Evolutionary conservation across 2,113 vertebrate species (phyloP).

Genomic region (Lepisosteus oculatus): DNA sequence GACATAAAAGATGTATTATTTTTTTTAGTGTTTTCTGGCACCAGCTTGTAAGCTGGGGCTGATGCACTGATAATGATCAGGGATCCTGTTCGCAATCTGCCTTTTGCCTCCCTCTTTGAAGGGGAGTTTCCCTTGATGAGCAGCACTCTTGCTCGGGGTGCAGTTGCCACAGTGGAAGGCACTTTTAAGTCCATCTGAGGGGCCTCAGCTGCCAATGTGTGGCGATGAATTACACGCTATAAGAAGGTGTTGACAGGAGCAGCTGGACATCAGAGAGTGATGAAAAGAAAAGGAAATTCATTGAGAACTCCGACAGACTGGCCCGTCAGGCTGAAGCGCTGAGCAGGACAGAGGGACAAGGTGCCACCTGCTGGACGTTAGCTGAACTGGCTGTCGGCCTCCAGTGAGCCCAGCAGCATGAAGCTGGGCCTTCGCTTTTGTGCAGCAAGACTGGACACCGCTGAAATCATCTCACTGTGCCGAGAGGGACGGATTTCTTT

Average conservation of each 20-base stretch:
- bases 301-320: slow-evolving; percentile 76
- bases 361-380: slow-evolving; percentile 54
- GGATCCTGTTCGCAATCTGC: slow-evolving; percentile 69
- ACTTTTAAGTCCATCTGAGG: slow-evolving; percentile 84
- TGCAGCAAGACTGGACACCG: too few relatives aligned
- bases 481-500: too few relatives aligned
- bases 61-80: slow-evolving; percentile 68
- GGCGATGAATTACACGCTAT: slow-evolving; percentile 89
- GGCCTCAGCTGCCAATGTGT: slow-evolving; percentile 89
- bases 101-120: slow-evolving; percentile 59
- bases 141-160: slow-evolving; percentile 62
- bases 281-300: slow-evolving; percentile 90
- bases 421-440: too few relatives aligned
- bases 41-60: slow-evolving; percentile 65
- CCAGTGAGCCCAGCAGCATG: too few relatives aligned
- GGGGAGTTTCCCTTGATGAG: slow-evolving; percentile 74
- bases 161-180: slow-evolving; percentile 72
- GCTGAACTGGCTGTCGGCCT: slow-evolving; percentile 43
- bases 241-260: slow-evolving; percentile 98
- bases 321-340: slow-evolving; percentile 60
- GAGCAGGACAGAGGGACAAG: slow-evolving; percentile 29
- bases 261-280: slow-evolving; percentile 91
- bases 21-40: slow-evolving; percentile 48
- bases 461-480: too few relatives aligned
- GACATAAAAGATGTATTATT: slow-evolving; percentile 57